phyloP scores from a whole-genome alignment of 2,797 vertebrate species.

The Ceryle rudis region DNA sequence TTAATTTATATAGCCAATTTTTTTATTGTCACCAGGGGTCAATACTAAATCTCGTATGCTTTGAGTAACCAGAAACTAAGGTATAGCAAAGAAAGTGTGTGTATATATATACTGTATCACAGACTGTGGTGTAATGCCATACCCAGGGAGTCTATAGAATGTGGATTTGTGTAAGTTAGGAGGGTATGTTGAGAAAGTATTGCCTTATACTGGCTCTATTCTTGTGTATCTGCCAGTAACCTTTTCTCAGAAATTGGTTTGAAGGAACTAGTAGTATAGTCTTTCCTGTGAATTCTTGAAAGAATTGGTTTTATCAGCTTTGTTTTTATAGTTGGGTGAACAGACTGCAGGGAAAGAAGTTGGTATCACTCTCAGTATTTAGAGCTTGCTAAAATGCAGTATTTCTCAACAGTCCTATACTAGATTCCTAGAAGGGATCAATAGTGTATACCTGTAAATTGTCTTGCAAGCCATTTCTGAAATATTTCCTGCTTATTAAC shows the following conservation, averaged over 20 bases:
- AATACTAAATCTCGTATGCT: neutral
- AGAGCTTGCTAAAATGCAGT: conserved; percentile 47
- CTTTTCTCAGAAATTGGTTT: neutral
- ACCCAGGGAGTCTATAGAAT: neutral
- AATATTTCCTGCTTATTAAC: conserved; percentile 74
- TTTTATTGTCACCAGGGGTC: neutral
- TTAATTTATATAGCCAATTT: neutral
- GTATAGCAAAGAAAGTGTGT: neutral
- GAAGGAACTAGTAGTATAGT: neutral
- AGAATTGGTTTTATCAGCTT: conserved; percentile 70
- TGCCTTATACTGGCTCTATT: neutral
- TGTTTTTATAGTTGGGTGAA: conserved; percentile 51
- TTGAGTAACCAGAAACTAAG: neutral
- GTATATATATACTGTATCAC: neutral
- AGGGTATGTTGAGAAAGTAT: neutral
- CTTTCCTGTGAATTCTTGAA: neutral
- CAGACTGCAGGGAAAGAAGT: neutral
- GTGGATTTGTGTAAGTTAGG: neutral
- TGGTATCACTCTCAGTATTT: neutral
- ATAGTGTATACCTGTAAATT: neutral
- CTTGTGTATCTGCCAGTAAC: neutral
- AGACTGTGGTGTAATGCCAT: neutral
- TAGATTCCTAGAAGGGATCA: conserved; percentile 14
- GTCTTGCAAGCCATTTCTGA: conserved; percentile 21
- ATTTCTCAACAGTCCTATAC: conserved; percentile 58